Percentiles rank a stretch among this genome's conserved stretches.
These are phyloP conservation scores for Porites evermanni DNA, from an alignment of 92 coral and sea anemone species.

Conservation along the genomic window DNA sequence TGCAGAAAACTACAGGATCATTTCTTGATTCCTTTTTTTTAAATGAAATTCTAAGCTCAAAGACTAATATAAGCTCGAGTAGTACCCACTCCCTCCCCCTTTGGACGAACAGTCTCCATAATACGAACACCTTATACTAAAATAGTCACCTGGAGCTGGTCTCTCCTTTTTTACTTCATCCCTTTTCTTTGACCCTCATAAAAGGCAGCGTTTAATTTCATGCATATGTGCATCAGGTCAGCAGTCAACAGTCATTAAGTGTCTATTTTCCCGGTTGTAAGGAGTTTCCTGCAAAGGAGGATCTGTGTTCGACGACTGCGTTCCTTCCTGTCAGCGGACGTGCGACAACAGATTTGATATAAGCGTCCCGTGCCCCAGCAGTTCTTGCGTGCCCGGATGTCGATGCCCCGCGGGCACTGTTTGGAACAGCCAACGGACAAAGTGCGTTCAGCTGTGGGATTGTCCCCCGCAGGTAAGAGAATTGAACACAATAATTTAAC, in stretches of 20 bases:
- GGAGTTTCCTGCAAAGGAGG: slow-evolving; percentile 95
- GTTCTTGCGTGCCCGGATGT: slow-evolving; percentile 93
- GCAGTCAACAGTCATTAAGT: slow-evolving; percentile 9
- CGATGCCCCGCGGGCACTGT: slow-evolving; percentile 97
- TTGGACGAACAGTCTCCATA: too few relatives aligned
- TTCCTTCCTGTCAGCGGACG: slow-evolving; percentile 87
- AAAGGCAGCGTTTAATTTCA: too few relatives aligned
- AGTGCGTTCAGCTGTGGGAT: slow-evolving; percentile 79
- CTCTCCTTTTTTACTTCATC: too few relatives aligned
- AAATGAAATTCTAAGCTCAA: too few relatives aligned
- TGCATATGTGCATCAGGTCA: too few relatives aligned
- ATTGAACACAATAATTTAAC: background rate
- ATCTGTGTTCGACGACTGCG: slow-evolving; percentile 94
- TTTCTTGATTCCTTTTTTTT: too few relatives aligned
- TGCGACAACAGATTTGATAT: slow-evolving; percentile 76
- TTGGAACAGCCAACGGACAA: slow-evolving; percentile 79
- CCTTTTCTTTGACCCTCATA: too few relatives aligned
- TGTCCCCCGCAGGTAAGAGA: slow-evolving; percentile 83
- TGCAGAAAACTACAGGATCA: too few relatives aligned
- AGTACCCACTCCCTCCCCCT: too few relatives aligned
- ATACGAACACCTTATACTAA: too few relatives aligned
- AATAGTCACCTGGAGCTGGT: too few relatives aligned
- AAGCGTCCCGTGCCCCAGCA: slow-evolving; percentile 66
- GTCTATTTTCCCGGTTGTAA: slow-evolving; percentile 51
- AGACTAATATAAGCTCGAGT: too few relatives aligned